Percentiles rank a stretch among this genome's conserved stretches.
Conservation (phyloP, 2,113 vertebrate genomes). For the Empidonax alnorum region DNA sequence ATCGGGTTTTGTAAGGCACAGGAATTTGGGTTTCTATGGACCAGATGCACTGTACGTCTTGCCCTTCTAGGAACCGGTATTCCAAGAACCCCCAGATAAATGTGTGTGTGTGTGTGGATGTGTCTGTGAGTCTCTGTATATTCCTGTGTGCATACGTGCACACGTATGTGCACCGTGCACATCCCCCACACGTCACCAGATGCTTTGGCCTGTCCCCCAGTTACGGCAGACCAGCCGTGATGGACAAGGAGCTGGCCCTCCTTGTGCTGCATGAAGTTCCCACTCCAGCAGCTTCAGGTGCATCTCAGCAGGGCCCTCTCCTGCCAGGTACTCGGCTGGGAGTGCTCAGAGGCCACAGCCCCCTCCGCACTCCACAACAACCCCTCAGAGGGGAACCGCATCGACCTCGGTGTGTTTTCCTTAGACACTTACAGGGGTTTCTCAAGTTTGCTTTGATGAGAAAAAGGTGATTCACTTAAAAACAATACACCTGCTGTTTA, state of each 20-base stretch:
- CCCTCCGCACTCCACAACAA: background rate
- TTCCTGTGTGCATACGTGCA: too few relatives aligned
- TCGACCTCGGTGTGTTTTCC: background rate
- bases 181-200: fast-evolving
- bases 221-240: fast-evolving
- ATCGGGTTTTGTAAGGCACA: fast-evolving
- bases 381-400: background rate
- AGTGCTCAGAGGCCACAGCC: background rate
- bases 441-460: background rate
- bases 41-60: fast-evolving
- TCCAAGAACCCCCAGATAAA: fast-evolving
- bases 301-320: background rate
- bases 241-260: fast-evolving
- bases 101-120: fast-evolving
- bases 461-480: background rate
- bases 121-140: fast-evolving
- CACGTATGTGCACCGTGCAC: fast-evolving
- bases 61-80: background rate
- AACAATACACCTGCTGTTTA: background rate
- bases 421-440: background rate
- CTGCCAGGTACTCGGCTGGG: background rate
- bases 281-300: background rate
- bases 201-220: background rate
- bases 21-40: fast-evolving
- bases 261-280: fast-evolving